These are phyloP conservation scores for Simalia tracyae DNA, from an alignment of 2,797 vertebrate species.

Conservation along the genomic window DNA sequence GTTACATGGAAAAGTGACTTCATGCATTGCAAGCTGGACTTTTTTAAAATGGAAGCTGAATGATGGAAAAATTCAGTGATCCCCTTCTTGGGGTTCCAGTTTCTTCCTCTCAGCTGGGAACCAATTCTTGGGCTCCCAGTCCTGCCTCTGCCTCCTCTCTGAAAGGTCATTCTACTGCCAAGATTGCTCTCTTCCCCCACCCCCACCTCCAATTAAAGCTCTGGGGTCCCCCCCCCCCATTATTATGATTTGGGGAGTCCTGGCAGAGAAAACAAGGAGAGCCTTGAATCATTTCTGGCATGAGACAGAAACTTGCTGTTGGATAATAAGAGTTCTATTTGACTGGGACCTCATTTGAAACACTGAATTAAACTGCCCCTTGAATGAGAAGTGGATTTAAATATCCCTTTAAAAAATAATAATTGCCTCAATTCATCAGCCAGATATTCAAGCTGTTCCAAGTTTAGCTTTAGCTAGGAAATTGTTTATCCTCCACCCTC, in stretches of 20 bases:
- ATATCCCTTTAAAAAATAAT: constrained; percentile 11
- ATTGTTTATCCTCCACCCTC: background rate
- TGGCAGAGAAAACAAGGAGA: fast-evolving
- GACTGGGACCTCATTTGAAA: constrained; percentile 25
- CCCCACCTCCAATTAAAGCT: fast-evolving
- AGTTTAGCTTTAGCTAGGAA: constrained; percentile 4
- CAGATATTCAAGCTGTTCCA: constrained; percentile 25
- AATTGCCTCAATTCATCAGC: constrained; percentile 45
- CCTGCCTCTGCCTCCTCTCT: background rate
- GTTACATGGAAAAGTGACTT: background rate
- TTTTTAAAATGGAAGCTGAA: no score
- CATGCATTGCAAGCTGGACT: no score
- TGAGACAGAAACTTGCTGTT: constrained; percentile 11
- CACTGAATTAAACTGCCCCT: constrained; percentile 35
- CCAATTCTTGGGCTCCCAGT: fast-evolving
- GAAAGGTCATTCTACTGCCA: fast-evolving
- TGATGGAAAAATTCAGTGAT: background rate
- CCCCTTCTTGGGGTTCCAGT: background rate
- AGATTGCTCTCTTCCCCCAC: background rate
- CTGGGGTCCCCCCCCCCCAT: background rate
- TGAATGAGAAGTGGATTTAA: constrained; percentile 50
- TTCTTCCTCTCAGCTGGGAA: background rate
- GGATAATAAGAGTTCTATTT: background rate
- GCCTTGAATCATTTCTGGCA: background rate
- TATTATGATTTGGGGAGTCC: background rate